A percentile compares a stretch with the other conserved stretches of the same genome.
These are phyloP conservation scores for Megathymus violae DNA, from an alignment of 1,140 invertebrate species.

Conservation along the genomic window DNA sequence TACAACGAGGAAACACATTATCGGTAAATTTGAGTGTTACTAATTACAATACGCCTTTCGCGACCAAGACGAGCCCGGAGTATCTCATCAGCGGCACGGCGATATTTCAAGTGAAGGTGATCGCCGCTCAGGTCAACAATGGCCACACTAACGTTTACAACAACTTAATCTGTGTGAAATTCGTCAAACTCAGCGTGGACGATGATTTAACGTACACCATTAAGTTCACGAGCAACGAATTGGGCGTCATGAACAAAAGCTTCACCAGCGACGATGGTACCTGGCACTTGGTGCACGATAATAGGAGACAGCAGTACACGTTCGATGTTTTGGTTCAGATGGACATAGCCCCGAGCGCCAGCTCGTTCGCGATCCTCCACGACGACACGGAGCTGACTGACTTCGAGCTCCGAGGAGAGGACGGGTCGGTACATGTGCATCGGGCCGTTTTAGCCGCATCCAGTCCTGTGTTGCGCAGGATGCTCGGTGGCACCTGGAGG, in stretches of 20 bases:
- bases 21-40: slow-evolving; percentile 33
- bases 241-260: slow-evolving; percentile 36
- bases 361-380: slow-evolving; percentile 42
- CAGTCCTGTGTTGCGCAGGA: slow-evolving; percentile 46
- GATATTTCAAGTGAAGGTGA: slow-evolving; percentile 38
- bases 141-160: slow-evolving; percentile 38
- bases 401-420: slow-evolving; percentile 46
- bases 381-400: slow-evolving; percentile 46
- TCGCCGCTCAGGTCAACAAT: slow-evolving; percentile 38
- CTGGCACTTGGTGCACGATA: slow-evolving; percentile 46
- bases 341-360: slow-evolving; percentile 35
- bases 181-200: slow-evolving; percentile 32
- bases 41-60: slow-evolving; percentile 36
- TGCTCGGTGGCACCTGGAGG: slow-evolving; percentile 47
- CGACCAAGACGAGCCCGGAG: slow-evolving; percentile 29
- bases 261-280: slow-evolving; percentile 45
- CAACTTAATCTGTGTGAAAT: slow-evolving; percentile 41
- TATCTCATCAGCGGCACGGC: slow-evolving; percentile 37
- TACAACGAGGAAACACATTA: slow-evolving; percentile 40
- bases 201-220: slow-evolving; percentile 45
- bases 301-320: slow-evolving; percentile 35
- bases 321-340: slow-evolving; percentile 39
- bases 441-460: slow-evolving; percentile 42
- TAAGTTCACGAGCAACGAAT: slow-evolving; percentile 36
- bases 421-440: slow-evolving; percentile 47